phyloP scores from a whole-genome alignment of 2,113 vertebrate species.

The Octodon degus region DNA sequence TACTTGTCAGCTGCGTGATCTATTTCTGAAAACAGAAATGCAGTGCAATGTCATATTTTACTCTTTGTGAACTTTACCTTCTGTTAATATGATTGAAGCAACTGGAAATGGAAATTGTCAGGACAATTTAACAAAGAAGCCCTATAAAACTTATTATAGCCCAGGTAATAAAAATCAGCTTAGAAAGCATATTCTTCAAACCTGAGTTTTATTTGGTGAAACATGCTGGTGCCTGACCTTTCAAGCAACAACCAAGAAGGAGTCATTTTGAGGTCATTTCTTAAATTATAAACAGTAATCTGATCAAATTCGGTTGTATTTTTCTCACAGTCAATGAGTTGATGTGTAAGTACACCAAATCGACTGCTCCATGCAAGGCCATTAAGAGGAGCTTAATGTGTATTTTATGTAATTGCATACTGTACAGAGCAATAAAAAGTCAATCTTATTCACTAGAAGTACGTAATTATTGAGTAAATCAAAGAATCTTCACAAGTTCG shows the following conservation, averaged over 20 bases:
- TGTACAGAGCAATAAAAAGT: slow-evolving; percentile 78
- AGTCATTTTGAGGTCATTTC: slow-evolving; percentile 81
- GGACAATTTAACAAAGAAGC: slow-evolving; percentile 87
- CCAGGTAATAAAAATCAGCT: slow-evolving; percentile 86
- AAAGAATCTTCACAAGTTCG: slow-evolving; percentile 68
- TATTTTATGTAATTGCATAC: slow-evolving; percentile 81
- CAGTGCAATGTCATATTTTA: slow-evolving; percentile 85
- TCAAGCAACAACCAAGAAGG: slow-evolving; percentile 79
- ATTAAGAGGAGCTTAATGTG: slow-evolving; percentile 82
- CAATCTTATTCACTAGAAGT: slow-evolving; percentile 67
- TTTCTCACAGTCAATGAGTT: slow-evolving; percentile 77
- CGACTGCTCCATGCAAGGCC: slow-evolving; percentile 82
- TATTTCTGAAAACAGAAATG: slow-evolving; percentile 82
- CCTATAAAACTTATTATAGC: slow-evolving; percentile 87
- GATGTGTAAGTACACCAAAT: slow-evolving; percentile 68
- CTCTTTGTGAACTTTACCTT: slow-evolving; percentile 88
- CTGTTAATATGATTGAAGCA: slow-evolving; percentile 89
- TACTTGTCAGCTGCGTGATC: slow-evolving; percentile 84
- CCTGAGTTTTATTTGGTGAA: slow-evolving; percentile 87
- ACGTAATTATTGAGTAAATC: slow-evolving; percentile 78
- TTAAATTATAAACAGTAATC: slow-evolving; percentile 86
- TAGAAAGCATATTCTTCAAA: slow-evolving; percentile 88
- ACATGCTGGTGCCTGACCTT: slow-evolving; percentile 86
- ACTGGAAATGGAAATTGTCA: slow-evolving; percentile 89
- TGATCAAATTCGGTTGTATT: slow-evolving; percentile 77